Evolutionary conservation across 2,797 vertebrate species (phyloP).

Genomic region (Cichlasoma orientale): DNA sequence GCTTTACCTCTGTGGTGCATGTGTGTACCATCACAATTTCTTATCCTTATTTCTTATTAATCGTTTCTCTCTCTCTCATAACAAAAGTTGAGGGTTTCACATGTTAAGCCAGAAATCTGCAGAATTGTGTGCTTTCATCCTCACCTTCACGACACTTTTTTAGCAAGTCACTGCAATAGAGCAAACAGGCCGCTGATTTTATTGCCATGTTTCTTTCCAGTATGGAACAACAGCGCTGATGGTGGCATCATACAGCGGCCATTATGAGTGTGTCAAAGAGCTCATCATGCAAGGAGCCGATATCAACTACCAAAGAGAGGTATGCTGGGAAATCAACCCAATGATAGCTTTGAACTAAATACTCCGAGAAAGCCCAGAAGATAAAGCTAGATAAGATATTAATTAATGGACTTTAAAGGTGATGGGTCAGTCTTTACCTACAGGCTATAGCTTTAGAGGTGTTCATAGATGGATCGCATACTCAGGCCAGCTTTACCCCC

Average conservation of each 20-base stretch:
- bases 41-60: not conserved
- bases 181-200: not conserved
- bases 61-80: not conserved
- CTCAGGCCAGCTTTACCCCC: not conserved
- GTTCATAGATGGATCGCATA: not conserved
- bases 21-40: not conserved
- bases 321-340: constrained; percentile 60
- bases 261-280: constrained; percentile 89
- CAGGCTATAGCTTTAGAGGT: not conserved
- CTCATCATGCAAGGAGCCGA: constrained; percentile 95
- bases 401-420: not conserved
- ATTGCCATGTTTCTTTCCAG: constrained; percentile 71
- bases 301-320: constrained; percentile 97
- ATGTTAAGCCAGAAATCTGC: not conserved
- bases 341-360: not conserved
- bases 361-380: not conserved
- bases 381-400: not conserved
- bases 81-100: not conserved
- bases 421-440: too few relatives aligned
- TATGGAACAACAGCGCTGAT: constrained; percentile 94
- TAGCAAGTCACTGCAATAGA: not conserved
- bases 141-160: not conserved
- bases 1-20: constrained; percentile 32
- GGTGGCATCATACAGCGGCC: constrained; percentile 92
- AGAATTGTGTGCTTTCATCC: not conserved